These are phyloP conservation scores for Andrena hattorfiana DNA, from an alignment of 2,888 invertebrate species.

Conservation along the genomic window DNA sequence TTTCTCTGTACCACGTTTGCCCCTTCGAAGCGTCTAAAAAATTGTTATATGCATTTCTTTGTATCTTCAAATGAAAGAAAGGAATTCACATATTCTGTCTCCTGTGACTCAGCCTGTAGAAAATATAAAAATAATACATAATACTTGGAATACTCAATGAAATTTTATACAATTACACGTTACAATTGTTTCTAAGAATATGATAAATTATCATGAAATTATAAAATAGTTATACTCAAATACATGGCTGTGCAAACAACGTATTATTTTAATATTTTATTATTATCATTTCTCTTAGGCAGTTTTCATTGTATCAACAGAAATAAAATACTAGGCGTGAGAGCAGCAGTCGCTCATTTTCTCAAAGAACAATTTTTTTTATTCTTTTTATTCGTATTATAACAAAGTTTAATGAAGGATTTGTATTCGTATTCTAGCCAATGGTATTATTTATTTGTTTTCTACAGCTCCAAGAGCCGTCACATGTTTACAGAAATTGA, in stretches of 20 bases:
- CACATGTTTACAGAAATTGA: neutral
- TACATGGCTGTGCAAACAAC: neutral
- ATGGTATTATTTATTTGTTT: neutral
- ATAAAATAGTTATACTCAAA: neutral
- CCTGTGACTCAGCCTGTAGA: no score
- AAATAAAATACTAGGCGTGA: neutral
- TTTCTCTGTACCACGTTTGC: no score
- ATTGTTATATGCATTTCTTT: no score
- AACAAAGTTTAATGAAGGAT: neutral
- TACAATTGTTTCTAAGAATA: neutral
- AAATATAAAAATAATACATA: constrained; percentile 21
- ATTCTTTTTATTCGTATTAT: neutral
- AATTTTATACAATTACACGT: neutral
- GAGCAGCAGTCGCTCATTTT: neutral
- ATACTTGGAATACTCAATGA: constrained; percentile 5
- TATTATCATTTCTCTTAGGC: no score
- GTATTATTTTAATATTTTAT: neutral
- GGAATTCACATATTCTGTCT: no score
- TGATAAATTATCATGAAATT: neutral
- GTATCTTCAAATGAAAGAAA: no score
- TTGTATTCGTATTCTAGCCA: neutral
- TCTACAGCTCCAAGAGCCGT: neutral
- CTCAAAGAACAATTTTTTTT: neutral
- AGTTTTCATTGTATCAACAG: neutral
- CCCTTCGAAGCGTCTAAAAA: no score